A percentile compares a stretch with the other conserved stretches of the same genome.
phyloP scores from a whole-genome alignment of 2,797 vertebrate genomes.

The Morelia viridis region DNA sequence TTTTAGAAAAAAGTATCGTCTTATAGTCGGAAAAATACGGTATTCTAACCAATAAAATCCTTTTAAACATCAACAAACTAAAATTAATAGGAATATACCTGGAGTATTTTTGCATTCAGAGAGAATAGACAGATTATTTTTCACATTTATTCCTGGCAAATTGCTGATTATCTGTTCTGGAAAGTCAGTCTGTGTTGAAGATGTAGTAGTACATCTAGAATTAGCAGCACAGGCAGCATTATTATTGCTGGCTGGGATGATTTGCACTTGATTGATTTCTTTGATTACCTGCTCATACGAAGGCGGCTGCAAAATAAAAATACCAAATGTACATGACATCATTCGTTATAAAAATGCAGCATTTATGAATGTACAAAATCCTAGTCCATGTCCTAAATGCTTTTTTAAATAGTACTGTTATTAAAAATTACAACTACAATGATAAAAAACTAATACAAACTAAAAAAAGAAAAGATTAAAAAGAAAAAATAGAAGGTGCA shows the following conservation, averaged over 20 bases:
- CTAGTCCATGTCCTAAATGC: not conserved
- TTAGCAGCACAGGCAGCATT: slow-evolving; percentile 74
- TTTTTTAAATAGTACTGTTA: not conserved
- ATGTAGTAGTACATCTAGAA: slow-evolving; percentile 78
- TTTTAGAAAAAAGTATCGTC: no score
- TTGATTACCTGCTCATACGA: slow-evolving; percentile 95
- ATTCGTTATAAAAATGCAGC: not conserved
- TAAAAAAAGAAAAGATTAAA: not conserved
- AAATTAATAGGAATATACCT: slow-evolving; percentile 64
- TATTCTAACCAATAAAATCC: not conserved
- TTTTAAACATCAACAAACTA: not conserved
- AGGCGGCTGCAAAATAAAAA: slow-evolving; percentile 80
- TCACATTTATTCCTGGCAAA: slow-evolving; percentile 71
- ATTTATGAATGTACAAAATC: not conserved
- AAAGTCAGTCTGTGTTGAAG: slow-evolving; percentile 88
- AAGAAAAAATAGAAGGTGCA: not conserved
- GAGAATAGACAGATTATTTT: slow-evolving; percentile 60
- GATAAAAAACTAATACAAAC: not conserved
- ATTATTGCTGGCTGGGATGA: slow-evolving; percentile 77
- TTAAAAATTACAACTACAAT: not conserved
- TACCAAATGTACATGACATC: slow-evolving; percentile 35
- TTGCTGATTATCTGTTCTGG: slow-evolving; percentile 66
- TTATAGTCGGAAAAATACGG: no score
- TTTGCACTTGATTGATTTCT: slow-evolving; percentile 88
- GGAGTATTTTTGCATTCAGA: slow-evolving; percentile 64